Conservation (phyloP, 2,888 invertebrate genomes). For the Hedya salicella region DNA sequence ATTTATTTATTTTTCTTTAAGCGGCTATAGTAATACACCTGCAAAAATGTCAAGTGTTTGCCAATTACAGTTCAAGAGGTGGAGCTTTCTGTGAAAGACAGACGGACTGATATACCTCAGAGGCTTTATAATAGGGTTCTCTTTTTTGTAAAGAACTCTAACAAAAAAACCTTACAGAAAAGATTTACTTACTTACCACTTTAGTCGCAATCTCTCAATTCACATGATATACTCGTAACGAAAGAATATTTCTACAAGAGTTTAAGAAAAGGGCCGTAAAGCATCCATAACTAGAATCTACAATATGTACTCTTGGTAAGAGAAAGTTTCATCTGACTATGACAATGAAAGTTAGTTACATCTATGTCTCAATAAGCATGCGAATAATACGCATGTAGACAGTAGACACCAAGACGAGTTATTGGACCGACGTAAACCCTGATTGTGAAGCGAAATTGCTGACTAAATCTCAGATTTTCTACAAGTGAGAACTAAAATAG, state of each 20-base stretch:
- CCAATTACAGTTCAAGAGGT: too few relatives aligned
- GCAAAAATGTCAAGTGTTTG: too few relatives aligned
- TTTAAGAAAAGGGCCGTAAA: background rate
- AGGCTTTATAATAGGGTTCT: too few relatives aligned
- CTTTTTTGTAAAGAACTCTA: background rate
- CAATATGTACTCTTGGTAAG: background rate
- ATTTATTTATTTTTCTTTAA: too few relatives aligned
- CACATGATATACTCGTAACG: background rate
- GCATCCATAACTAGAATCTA: slow-evolving; percentile 8
- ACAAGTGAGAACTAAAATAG: too few relatives aligned
- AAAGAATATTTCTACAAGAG: background rate
- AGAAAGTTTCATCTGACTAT: background rate
- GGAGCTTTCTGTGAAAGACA: too few relatives aligned
- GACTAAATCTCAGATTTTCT: background rate
- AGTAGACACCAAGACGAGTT: slow-evolving; percentile 4
- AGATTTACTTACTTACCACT: background rate
- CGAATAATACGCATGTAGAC: slow-evolving; percentile 5
- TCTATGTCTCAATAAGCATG: background rate
- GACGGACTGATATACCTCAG: too few relatives aligned
- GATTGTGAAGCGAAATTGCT: background rate
- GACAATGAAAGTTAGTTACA: background rate
- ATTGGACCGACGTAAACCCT: background rate
- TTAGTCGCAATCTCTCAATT: background rate
- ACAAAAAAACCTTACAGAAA: background rate
- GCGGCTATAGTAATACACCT: too few relatives aligned